Base-by-base conservation (phyloP, 2,797 vertebrate species). In the Takifugu rubripes region DNA sequence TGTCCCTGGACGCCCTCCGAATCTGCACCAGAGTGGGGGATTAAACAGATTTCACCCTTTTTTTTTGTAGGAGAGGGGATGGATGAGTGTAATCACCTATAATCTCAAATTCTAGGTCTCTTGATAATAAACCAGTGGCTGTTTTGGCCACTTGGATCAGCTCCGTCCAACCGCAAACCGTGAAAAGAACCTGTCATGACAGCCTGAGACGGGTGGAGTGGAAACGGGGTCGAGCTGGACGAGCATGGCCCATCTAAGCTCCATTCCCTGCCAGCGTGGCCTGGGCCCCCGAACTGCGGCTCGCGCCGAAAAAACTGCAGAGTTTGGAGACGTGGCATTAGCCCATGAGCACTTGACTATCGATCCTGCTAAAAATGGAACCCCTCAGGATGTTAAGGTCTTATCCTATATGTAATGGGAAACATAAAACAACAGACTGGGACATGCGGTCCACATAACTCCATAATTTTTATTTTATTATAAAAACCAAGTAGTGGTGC, bases 51-150 rank as follows among this genome's bases (percentile, higher is more conserved):
- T 89, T 87, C 66, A 62, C 51, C 44, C 67, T 86, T 55, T 62
- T 86, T 86, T 55, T 62, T 81, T 79, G 79, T 75, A 74, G 70
- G 77, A 86, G 83, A 82, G 79, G 87, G 87, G 87, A 82, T 74
- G 87, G 84, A 87, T 87, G 82, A 87, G 84, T 80, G 78, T 90
- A 91, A 88, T 90, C 87, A 90, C 79, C 85, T 90, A 87, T 91
- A 91, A 92, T 91, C 90, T 91, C 84, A 85, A 89, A 91, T 91
- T 91, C 90, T 86, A 84, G 80, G 87, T 72, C 87, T 85, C 86
- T 84, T 87, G 90, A 88, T 91, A 84, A 88, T 86, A 72, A 88
- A 90, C 79, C 75, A 79, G 70, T 59, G 75, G 72, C 79, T 68
- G 79, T 80, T 85, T 79, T 24, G 51, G 77, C 72, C 76, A 78